Percentiles rank a stretch among this genome's conserved stretches.
phyloP scores from a whole-genome alignment of 2,797 vertebrate species.

The Parambassis ranga region DNA sequence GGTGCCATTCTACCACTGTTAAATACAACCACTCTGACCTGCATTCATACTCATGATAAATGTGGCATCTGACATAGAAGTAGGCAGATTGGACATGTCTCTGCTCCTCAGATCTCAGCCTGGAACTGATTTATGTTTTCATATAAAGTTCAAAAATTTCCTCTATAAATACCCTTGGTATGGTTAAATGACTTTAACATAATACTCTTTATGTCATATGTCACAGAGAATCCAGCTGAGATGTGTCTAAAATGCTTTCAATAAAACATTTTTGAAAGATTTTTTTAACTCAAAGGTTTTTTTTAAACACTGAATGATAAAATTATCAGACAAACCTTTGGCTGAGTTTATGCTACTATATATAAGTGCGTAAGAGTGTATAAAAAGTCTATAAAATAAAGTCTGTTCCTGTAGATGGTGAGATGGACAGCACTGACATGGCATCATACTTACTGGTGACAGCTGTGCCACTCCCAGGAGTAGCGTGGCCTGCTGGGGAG shows the following conservation, averaged over 20 bases:
- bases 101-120: neutral
- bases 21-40: neutral
- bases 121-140: neutral
- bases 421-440: conserved; percentile 21
- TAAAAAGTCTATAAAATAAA: no score
- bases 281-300: no score
- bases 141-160: neutral
- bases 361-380: no score
- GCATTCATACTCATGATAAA: neutral
- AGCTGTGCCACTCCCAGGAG: conserved; percentile 99
- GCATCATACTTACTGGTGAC: conserved; percentile 92
- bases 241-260: neutral
- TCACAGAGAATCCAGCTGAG: neutral
- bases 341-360: no score
- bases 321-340: no score
- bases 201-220: neutral
- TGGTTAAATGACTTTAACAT: neutral
- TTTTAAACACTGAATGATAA: no score
- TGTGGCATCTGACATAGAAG: neutral
- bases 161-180: neutral
- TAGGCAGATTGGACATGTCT: neutral
- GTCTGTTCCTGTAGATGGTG: neutral
- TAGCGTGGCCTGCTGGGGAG: conserved; percentile 95
- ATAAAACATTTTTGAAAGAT: neutral
- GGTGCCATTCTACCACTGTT: conserved; percentile 34